These are phyloP conservation scores for Thera britannica DNA, from an alignment of 2,888 invertebrate species.

Conservation along the genomic window DNA sequence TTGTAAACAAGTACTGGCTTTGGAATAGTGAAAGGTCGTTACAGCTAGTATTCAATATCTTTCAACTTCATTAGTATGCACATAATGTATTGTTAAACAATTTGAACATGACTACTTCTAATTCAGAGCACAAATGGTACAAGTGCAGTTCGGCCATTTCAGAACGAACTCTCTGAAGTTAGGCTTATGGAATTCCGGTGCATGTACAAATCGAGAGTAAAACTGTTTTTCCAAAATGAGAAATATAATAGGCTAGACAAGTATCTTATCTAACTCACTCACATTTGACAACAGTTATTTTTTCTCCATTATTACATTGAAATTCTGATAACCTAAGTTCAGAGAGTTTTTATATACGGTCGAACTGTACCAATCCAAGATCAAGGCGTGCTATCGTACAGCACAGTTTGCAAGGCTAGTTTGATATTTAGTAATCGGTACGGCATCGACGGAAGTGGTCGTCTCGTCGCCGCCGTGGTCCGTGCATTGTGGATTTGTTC, in stretches of 20 bases:
- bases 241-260: too few relatives aligned
- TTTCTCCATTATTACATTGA: neutral
- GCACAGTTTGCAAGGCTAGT: conserved; percentile 31
- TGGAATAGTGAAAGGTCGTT: conserved; percentile 22
- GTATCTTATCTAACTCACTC: neutral
- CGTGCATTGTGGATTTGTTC: conserved; percentile 48
- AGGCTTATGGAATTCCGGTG: too few relatives aligned
- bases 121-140: conserved; percentile 29
- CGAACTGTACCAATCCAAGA: conserved; percentile 42
- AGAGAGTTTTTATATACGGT: neutral
- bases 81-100: conserved; percentile 24
- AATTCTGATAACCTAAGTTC: neutral
- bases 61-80: conserved; percentile 16
- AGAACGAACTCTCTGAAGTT: neutral
- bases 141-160: neutral
- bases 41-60: conserved; percentile 5
- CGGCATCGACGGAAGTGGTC: conserved; percentile 70
- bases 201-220: too few relatives aligned
- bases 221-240: too few relatives aligned
- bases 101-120: neutral
- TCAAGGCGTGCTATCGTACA: conserved; percentile 42
- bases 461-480: conserved; percentile 43
- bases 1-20: conserved; percentile 1
- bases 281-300: neutral
- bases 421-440: conserved; percentile 66